Evolutionary conservation across 2,888 invertebrate genomes (phyloP), one percentile per base, ranked within the genome.

Genomic region (Drymonia ruficornis): DNA sequence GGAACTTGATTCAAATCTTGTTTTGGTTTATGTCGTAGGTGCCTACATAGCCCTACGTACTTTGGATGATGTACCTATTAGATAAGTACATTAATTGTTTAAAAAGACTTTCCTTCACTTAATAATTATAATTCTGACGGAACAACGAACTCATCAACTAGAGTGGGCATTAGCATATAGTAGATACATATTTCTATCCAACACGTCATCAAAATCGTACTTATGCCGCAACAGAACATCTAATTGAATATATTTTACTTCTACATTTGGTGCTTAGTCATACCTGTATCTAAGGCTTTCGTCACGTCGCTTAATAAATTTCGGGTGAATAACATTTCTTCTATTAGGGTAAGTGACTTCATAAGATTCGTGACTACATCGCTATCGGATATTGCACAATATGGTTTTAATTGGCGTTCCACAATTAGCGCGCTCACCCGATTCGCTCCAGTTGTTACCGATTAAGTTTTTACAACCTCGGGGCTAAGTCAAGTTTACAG

Each of bases 371-470:
- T 84, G 82, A 76, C 75, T 72, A 61, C 70, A 76, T 74, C 65
- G 53, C 67, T 67, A 81, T 87, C 79, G 81, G 79, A 81, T 88
- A 86, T 90, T 90, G 88, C 89, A 89, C 89, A 90, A 91, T 86
- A 86, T 61, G 76, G 76, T 73, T 68, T 78, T 88, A 89, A 90
- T 90, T 88, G 87, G 76, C 72, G 71, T 73, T 69, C 70, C 64
- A 79, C 84, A 86, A 91, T 90, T 88, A 89, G 74, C 81, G 75
- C 82, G 80, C 80, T 81, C 80, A 83, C 79, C 81, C 81, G 91
- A 91, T 91, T 89, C 84, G 91, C 89, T 91, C 91, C 90, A 91
- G 87, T 91, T 91, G 87, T 87, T 89, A 87, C 72, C 87, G 87
- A 89, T 90, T 88, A 84, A 84, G 83, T 90, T 91, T 90, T 91